A percentile compares a stretch with the other conserved stretches of the same genome.
Evolutionary conservation across 2,797 vertebrate species (phyloP).

Genomic region (Odontamblyopus lacepedii): DNA sequence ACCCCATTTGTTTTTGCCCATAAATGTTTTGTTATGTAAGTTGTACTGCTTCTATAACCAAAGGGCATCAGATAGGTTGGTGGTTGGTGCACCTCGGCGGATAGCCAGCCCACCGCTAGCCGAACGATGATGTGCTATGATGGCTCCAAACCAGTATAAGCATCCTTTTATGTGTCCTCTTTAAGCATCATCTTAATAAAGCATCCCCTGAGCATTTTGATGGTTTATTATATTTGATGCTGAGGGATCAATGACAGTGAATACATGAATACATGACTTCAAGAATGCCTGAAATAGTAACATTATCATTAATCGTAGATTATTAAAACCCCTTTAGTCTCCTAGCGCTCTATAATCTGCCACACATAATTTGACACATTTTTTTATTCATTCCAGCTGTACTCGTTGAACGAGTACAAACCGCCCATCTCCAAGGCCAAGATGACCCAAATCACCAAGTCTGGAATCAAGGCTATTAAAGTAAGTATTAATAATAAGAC

Average conservation of each 20-base stretch:
- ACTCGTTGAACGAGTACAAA: slow-evolving; percentile 99
- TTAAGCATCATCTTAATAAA: background rate
- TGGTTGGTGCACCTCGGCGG: background rate
- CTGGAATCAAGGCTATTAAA: slow-evolving; percentile 99
- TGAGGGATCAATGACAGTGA: background rate
- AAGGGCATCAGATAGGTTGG: background rate
- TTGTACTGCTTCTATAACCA: no score
- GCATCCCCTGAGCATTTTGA: background rate
- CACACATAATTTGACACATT: slow-evolving; percentile 6
- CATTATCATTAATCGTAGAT: background rate
- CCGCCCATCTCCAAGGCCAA: slow-evolving; percentile 99
- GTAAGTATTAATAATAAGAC: slow-evolving; percentile 80
- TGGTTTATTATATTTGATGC: background rate
- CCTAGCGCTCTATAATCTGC: background rate
- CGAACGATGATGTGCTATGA: background rate
- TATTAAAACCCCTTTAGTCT: no score
- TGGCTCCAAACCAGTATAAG: slow-evolving; percentile 22
- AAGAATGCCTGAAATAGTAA: background rate
- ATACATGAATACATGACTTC: background rate
- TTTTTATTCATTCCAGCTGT: slow-evolving; percentile 82
- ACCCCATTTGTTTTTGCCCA: background rate
- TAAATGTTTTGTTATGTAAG: background rate
- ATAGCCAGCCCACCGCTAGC: background rate
- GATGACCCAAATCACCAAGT: slow-evolving; percentile 99
- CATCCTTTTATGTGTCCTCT: slow-evolving; percentile 28